Evolutionary conservation across 2,113 vertebrate genomes (phyloP), one percentile per base, ranked within the genome.

Genomic region (Dipodomys ordii): DNA sequence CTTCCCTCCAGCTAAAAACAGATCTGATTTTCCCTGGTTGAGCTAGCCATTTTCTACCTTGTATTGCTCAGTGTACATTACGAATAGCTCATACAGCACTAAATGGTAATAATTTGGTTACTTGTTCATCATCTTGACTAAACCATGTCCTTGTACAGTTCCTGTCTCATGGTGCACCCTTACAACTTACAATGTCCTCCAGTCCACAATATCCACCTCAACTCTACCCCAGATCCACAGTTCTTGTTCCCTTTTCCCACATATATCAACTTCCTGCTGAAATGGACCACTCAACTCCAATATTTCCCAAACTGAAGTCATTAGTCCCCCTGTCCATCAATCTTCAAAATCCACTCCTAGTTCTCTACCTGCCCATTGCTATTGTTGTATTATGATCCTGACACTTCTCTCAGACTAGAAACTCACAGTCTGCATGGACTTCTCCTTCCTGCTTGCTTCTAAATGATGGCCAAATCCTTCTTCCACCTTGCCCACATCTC

Each of bases 1-100:
- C 2, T 25, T 64, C 62, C 23, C 23, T 25, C 60, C 12, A 27
- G 15, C 62, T 64, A 3, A 71, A 49, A 39, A 27, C 1, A 22
- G 5, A 0, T 25, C 53, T 64, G 53, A 22, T 22, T 35, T 68
- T 49, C 16, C 10, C n/a, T 3, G 12, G 7, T 25, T 35, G 11
- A 10, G 10, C n/a, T 20, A n/a, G 23, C 46, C 18, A 6, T 74
- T 39, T 32, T n/a, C 62, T 32, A 0, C 65, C 76, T 60, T 35
- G 13, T 35, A 30, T 69, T 32, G 60, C 1, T 53, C 1, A 1
- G 7, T 4, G 5, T 0, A 0, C 53, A 57, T 6, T 11, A 44
- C 28, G 23, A 5, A 12, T 2, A n/a, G 3, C 39, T 20, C 18
- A 32, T 8, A 10, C 0, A 2, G 27, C 35, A 5, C 7, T n/a